Evolutionary conservation across 2,113 vertebrate genomes (phyloP).

Genomic region (Aviceda subcristata): DNA sequence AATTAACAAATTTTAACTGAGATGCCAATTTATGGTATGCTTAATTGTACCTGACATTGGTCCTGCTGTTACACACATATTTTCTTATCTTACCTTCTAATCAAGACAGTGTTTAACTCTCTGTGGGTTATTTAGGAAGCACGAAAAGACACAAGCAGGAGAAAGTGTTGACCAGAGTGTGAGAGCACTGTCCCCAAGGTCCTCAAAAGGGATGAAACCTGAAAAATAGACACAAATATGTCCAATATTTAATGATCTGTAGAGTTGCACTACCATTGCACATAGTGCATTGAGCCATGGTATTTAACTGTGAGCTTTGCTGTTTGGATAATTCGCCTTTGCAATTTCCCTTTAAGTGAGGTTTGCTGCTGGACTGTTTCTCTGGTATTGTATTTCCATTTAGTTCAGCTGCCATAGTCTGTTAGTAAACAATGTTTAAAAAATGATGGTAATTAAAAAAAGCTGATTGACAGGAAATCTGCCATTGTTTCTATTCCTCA

Average conservation of each 20-base stretch:
- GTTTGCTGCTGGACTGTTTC: neutral
- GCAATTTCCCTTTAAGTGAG: neutral
- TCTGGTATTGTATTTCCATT: neutral
- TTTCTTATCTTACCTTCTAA: neutral
- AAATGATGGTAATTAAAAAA: accelerated
- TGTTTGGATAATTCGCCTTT: neutral
- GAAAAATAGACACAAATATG: neutral
- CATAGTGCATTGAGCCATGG: neutral
- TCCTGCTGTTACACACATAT: neutral
- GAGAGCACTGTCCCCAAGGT: neutral
- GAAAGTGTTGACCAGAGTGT: neutral
- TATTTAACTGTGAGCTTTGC: neutral
- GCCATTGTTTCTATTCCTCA: neutral
- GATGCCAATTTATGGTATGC: neutral
- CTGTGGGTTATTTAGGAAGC: neutral
- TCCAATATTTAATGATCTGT: neutral
- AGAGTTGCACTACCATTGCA: neutral
- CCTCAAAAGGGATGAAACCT: neutral
- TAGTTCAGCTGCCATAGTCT: neutral
- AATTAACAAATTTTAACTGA: neutral
- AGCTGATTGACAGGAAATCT: neutral
- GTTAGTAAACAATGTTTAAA: neutral
- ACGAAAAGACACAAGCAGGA: neutral
- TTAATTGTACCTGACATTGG: neutral
- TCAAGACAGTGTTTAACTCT: neutral